A percentile compares a stretch with the other conserved stretches of the same genome.
phyloP scores from a whole-genome alignment of 2,797 vertebrate species.

The Chrosomus eos region DNA sequence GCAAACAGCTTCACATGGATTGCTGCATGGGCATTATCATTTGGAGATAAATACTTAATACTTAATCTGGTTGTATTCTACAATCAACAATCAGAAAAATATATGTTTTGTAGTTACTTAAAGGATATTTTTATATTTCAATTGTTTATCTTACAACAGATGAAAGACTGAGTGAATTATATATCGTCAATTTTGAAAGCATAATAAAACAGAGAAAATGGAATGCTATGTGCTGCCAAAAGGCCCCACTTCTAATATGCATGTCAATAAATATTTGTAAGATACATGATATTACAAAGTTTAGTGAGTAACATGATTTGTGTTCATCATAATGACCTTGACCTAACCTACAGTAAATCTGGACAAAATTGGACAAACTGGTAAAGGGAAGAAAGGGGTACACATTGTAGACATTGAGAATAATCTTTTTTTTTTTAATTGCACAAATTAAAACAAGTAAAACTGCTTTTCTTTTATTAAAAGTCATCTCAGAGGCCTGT shows the following conservation, averaged over 20 bases:
- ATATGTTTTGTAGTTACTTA: neutral
- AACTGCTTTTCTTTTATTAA: slow-evolving; percentile 57
- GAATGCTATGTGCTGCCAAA: slow-evolving; percentile 56
- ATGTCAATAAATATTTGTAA: slow-evolving; percentile 46
- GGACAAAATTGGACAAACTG: slow-evolving; percentile 49
- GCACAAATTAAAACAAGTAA: slow-evolving; percentile 51
- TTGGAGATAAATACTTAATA: slow-evolving; percentile 44
- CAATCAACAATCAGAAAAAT: slow-evolving; percentile 12
- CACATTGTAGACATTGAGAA: slow-evolving; percentile 9
- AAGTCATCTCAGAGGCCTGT: slow-evolving; percentile 41
- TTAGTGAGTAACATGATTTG: slow-evolving; percentile 42
- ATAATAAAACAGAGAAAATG: slow-evolving; percentile 31
- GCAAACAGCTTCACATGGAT: slow-evolving; percentile 68
- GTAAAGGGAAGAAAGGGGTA: neutral
- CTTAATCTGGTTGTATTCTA: too few relatives aligned
- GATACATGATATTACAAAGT: slow-evolving; percentile 42
- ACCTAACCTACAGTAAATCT: slow-evolving; percentile 43
- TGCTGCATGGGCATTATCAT: slow-evolving; percentile 62
- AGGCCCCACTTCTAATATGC: slow-evolving; percentile 42
- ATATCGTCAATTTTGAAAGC: slow-evolving; percentile 20
- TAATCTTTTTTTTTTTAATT: slow-evolving; percentile 47
- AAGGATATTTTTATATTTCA: slow-evolving; percentile 23
- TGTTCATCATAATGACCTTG: slow-evolving; percentile 44
- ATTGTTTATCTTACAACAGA: slow-evolving; percentile 32
- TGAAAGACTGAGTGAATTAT: neutral